A percentile compares a stretch with the other conserved stretches of the same genome.
Conservation (phyloP, 2,113 vertebrate species). For the Nerophis lumbriciformis region DNA sequence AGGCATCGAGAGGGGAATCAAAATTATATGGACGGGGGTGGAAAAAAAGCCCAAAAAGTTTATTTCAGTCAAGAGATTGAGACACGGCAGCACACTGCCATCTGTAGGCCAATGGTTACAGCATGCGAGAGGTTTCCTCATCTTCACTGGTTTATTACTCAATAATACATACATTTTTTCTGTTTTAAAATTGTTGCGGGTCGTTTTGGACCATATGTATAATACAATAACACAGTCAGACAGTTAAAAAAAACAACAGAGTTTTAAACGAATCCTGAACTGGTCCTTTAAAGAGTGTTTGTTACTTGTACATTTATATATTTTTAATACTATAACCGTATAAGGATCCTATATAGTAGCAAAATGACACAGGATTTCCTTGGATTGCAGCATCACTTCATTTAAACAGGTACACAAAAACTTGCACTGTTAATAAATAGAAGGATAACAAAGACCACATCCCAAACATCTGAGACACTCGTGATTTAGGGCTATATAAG, state of each 20-base stretch:
- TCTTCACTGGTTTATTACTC: slow-evolving; percentile 2
- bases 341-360: no score
- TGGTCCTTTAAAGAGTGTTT: background rate
- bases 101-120: slow-evolving; percentile 42
- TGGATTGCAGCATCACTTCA: background rate
- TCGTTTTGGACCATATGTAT: background rate
- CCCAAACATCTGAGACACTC: background rate
- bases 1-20: slow-evolving; percentile 5
- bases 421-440: background rate
- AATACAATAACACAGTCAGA: background rate
- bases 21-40: slow-evolving; percentile 6
- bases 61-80: slow-evolving; percentile 4
- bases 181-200: background rate
- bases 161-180: background rate
- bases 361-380: background rate
- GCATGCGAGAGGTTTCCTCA: slow-evolving; percentile 2
- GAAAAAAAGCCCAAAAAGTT: slow-evolving; percentile 10
- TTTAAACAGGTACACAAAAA: background rate
- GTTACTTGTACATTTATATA: no score
- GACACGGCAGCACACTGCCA: slow-evolving; percentile 55
- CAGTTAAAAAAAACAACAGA: background rate
- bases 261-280: background rate
- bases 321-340: no score
- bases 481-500: no score
- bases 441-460: background rate